Conservation (phyloP, 2,797 vertebrate species). For the Myotis daubentonii region DNA sequence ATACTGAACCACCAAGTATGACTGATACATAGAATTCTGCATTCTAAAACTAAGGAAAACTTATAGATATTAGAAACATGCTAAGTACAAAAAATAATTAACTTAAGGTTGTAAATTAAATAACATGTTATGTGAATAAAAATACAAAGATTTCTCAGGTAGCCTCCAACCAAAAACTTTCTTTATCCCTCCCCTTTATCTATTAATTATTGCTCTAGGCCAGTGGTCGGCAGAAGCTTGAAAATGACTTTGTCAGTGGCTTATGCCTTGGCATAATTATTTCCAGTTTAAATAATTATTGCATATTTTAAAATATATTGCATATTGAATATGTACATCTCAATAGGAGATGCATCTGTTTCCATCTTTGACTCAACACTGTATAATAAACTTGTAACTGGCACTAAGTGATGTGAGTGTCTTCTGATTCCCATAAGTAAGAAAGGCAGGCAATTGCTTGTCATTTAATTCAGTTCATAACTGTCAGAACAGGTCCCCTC, state of each 20-base stretch:
- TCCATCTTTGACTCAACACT: background rate
- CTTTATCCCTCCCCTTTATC: background rate
- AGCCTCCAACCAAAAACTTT: background rate
- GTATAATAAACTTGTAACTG: background rate
- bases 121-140: conserved; percentile 5
- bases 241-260: background rate
- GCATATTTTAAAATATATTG: background rate
- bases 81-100: background rate
- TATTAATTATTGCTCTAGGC: no score
- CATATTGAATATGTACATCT: no score
- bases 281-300: background rate
- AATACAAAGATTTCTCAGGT: background rate
- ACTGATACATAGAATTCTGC: conserved; percentile 51
- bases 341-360: background rate
- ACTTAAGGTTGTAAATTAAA: background rate
- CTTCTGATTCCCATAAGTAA: background rate
- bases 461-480: background rate
- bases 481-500: background rate
- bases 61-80: background rate
- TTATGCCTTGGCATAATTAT: background rate
- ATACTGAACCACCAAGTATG: conserved; percentile 43
- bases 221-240: background rate
- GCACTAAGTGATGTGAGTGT: background rate
- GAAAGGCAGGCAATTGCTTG: background rate
- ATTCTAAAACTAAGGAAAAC: conserved; percentile 30